Evolutionary conservation across 1,140 invertebrate genomes (phyloP), one percentile per base, ranked within the genome.

Genomic region (Drosophila burlai): DNA sequence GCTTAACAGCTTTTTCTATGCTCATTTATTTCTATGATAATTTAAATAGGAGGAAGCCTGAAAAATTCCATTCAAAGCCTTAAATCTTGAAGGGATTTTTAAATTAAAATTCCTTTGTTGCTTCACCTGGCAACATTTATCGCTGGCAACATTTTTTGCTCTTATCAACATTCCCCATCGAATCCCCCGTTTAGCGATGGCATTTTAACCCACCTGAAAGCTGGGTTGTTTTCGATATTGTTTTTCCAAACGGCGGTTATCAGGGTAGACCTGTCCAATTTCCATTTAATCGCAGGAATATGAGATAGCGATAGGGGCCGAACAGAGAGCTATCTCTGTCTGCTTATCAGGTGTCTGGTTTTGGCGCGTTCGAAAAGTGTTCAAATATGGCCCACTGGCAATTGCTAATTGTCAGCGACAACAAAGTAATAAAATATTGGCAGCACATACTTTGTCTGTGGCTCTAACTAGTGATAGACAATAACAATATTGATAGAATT

Each of bases 381-480:
- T 76, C 74, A 76, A 76, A 76, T 52, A 54, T 52, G 46, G 24
- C 61, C 36, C 40, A 52, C 34, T 26, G 21, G 13, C 38, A 42
- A 43, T 50, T 49, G 43, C 45, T 74, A 72, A 72, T 76, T 76
- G 61, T 31, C 45, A 64, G 21, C 43, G 50, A 63, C 52, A 75
- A 55, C 69, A 75, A 64, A 75, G 31, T 64, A 76, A 76, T 75
- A 58, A 55, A 71, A 50, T 73, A 73, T 73, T 73, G 54, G 9
- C 67, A 72, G 29, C 67, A 59, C 67, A 72, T 45, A 60, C 54
- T 38, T 24, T 24, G 49, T 34, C 47, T n/a, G 18, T 40, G 18
- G 24, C 34, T 26, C 52, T 54, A 38, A 18, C 49, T 52, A 65
- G 15, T 24, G 62, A 64, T 65, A 38, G 34, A 47, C 64, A 69